phyloP scores from a whole-genome alignment of 2,888 invertebrate genomes.

The Danaus chrysippus region DNA sequence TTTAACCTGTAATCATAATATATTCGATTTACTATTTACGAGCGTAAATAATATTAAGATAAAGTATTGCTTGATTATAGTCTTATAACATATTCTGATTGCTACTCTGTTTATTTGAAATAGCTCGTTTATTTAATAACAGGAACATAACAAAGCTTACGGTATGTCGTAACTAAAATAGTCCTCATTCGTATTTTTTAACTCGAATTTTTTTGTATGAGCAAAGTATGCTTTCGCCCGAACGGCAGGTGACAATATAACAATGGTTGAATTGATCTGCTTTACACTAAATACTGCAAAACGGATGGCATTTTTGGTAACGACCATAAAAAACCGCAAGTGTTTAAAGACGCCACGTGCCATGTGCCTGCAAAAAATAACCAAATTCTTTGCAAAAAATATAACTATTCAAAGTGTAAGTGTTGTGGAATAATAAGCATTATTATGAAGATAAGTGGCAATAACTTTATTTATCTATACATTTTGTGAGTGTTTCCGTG shows the following conservation, averaged over 20 bases:
- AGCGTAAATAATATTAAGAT: not conserved
- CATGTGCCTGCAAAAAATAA: conserved; percentile 52
- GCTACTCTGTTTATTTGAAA: no score
- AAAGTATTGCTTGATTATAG: not conserved
- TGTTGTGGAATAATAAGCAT: conserved; percentile 34
- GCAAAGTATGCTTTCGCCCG: conserved; percentile 19
- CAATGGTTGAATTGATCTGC: conserved; percentile 62
- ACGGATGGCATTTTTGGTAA: conserved; percentile 58
- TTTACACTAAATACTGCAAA: conserved; percentile 56
- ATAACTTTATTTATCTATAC: not conserved
- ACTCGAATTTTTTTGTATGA: conserved; percentile 28
- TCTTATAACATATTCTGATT: not conserved
- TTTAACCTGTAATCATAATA: conserved; percentile 26
- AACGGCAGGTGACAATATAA: conserved; percentile 56
- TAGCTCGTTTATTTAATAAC: no score
- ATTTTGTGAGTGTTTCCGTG: not conserved
- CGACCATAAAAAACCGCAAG: conserved; percentile 66
- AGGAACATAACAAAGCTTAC: no score
- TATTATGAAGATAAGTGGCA: not conserved
- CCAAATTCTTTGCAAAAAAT: conserved; percentile 44
- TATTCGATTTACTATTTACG: conserved; percentile 17
- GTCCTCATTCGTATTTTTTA: conserved; percentile 12
- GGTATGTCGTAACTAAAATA: no score
- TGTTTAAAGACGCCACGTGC: conserved; percentile 63
- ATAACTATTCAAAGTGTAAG: conserved; percentile 47